Evolutionary conservation across 2,113 vertebrate genomes (phyloP).

Genomic region (Poeciliopsis turrubarensis): DNA sequence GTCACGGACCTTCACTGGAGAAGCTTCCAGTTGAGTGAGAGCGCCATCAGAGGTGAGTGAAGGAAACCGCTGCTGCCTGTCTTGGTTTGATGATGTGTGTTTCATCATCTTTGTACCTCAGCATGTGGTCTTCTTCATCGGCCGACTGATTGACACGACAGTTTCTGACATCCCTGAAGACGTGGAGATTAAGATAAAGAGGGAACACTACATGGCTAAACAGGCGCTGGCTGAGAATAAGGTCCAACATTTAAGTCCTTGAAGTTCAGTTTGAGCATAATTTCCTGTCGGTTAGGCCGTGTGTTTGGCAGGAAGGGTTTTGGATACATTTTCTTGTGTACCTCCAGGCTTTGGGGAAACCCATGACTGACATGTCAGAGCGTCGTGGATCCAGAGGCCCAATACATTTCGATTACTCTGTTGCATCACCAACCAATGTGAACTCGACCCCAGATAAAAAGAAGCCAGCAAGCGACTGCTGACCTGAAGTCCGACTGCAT

Average conservation of each 20-base stretch:
- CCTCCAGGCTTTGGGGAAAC: slow-evolving; percentile 43
- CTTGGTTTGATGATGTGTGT: not conserved
- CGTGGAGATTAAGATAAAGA: slow-evolving; percentile 76
- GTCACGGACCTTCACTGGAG: not conserved
- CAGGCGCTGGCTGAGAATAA: slow-evolving; percentile 81
- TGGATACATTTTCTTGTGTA: slow-evolving; percentile 3
- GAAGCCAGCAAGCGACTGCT: not conserved
- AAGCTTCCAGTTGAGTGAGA: not conserved
- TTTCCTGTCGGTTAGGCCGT: not conserved
- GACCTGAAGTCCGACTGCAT: not conserved
- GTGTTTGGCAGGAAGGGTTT: not conserved
- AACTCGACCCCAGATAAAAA: slow-evolving; percentile 22
- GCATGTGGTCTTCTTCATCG: slow-evolving; percentile 74
- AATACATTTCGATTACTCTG: not conserved
- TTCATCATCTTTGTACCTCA: slow-evolving; percentile 37
- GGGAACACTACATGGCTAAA: slow-evolving; percentile 76
- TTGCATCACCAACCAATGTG: slow-evolving; percentile 6
- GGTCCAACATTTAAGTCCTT: slow-evolving; percentile 49
- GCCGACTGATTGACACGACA: slow-evolving; percentile 65
- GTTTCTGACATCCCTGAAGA: slow-evolving; percentile 74
- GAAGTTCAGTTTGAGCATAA: not conserved
- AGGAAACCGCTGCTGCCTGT: not conserved
- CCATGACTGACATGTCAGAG: not conserved
- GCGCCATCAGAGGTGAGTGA: not conserved
- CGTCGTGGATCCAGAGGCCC: not conserved